Evolutionary conservation across 1,140 invertebrate species (phyloP), one percentile per base, ranked within the genome.

Genomic region (Listronotus oregonensis): DNA sequence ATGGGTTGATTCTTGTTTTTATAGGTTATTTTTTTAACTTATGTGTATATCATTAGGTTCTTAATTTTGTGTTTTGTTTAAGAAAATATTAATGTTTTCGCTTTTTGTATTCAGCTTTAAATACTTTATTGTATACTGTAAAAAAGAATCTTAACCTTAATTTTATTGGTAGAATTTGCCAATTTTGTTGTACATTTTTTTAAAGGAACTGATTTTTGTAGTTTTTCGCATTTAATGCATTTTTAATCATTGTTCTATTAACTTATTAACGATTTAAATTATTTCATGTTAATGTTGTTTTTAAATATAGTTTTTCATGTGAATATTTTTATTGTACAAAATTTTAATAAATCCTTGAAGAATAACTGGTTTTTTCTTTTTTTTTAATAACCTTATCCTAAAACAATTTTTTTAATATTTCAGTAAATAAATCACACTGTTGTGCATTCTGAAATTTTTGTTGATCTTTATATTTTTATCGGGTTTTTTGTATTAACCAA

Each of bases 181-280:
- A 51, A 15, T 42, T 51, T 52, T 43, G 37, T 62, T 62, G 47
- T 52, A 52, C 52, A 62, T 55, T 52, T 17, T 52, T 49, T 50
- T 40, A 50, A 60, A 27, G 40, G 54, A 57, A 65, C 63, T 65
- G 63, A 65, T 58, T 51, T 64, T 56, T 64, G 39, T 57, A 57
- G 39, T 57, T 57, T 34, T 21, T 44, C 39, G 61, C 61, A 64
- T 64, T 64, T 64, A 64, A 52, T 65, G 63, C 55, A 49, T 65
- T 49, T 58, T 58, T 50, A 57, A 65, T 40, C 32, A 52, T 57
- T 57, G 42, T 46, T 64, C 27, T 52, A 51, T 57, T 65, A 65
- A 65, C 54, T 57, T 65, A 65, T 65, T 65, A 65, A 65, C 55
- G 50, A 55, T 58, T 51, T 65, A 65, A 65, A 65, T 65, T 65